phyloP scores from a whole-genome alignment of 1,140 invertebrate species.

The Bombus fervidus region DNA sequence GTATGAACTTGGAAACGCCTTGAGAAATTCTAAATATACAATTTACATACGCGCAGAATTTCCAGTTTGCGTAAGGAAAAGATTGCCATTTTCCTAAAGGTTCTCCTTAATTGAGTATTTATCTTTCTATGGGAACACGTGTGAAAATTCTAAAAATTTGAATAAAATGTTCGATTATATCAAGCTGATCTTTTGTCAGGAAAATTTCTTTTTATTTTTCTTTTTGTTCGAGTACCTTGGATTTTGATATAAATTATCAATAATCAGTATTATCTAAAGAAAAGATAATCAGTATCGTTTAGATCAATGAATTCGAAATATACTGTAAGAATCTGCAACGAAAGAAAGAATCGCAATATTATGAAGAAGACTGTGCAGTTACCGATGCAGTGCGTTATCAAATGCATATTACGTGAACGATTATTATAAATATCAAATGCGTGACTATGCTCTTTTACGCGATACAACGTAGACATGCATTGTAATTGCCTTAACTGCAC shows the following conservation, averaged over 20 bases:
- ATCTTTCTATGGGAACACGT: not conserved
- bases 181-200: no score
- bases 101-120: no score
- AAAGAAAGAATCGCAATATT: not conserved
- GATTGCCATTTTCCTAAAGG: no score
- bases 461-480: not conserved
- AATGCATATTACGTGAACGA: not conserved
- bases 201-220: not conserved
- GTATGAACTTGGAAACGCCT: no score
- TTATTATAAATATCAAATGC: conserved; percentile 18
- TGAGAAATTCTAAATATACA: no score
- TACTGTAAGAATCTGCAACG: not conserved
- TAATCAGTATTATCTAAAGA: not conserved
- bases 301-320: not conserved
- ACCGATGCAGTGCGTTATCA: not conserved
- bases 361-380: not conserved
- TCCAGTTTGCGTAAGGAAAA: no score
- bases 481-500: conserved; percentile 20
- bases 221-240: not conserved
- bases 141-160: not conserved
- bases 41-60: no score
- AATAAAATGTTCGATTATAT: not conserved
- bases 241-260: not conserved
- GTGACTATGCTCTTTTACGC: conserved; percentile 7
- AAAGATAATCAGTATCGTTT: not conserved